Evolutionary conservation across 1,140 invertebrate genomes (phyloP).

Genomic region (Drosophila navojoa): DNA sequence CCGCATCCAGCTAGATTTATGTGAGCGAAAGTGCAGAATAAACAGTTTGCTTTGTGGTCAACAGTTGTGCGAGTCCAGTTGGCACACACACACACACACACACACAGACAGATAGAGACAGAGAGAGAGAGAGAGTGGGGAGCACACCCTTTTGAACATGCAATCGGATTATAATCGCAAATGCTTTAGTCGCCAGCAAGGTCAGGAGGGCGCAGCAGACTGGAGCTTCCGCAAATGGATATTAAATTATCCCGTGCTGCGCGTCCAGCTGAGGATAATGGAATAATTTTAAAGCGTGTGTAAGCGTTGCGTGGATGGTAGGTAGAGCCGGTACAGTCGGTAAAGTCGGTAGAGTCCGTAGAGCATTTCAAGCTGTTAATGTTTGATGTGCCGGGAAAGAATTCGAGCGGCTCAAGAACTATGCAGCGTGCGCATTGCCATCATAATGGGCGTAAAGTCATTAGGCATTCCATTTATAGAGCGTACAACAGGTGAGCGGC

Average conservation of each 20-base stretch:
- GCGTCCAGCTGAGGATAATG: slow-evolving; percentile 38
- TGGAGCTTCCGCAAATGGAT: slow-evolving; percentile 40
- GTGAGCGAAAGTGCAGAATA: too few relatives aligned
- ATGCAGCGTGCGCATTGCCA: slow-evolving; percentile 5
- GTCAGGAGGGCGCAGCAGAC: not conserved
- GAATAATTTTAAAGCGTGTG: slow-evolving; percentile 1
- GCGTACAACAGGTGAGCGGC: slow-evolving; percentile 4
- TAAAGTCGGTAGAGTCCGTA: not conserved
- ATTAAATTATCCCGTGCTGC: slow-evolving; percentile 46
- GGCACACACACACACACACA: not conserved
- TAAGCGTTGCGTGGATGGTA: too few relatives aligned
- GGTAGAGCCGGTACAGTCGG: not conserved
- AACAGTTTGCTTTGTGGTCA: not conserved
- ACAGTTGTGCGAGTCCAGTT: not conserved
- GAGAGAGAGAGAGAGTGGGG: too few relatives aligned
- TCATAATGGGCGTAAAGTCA: slow-evolving; percentile 8
- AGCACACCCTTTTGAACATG: not conserved
- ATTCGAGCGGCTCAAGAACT: slow-evolving; percentile 9
- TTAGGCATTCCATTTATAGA: not conserved
- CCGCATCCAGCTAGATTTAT: too few relatives aligned
- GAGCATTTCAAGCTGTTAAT: slow-evolving; percentile 16
- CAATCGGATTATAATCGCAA: slow-evolving; percentile 3
- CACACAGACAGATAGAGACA: too few relatives aligned
- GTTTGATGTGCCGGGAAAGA: not conserved
- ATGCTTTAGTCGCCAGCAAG: not conserved